A percentile compares a stretch with the other conserved stretches of the same genome.
Evolutionary conservation across 64 coral and sea anemone genomes (phyloP).

Genomic region (Catalaphyllia jardinei): DNA sequence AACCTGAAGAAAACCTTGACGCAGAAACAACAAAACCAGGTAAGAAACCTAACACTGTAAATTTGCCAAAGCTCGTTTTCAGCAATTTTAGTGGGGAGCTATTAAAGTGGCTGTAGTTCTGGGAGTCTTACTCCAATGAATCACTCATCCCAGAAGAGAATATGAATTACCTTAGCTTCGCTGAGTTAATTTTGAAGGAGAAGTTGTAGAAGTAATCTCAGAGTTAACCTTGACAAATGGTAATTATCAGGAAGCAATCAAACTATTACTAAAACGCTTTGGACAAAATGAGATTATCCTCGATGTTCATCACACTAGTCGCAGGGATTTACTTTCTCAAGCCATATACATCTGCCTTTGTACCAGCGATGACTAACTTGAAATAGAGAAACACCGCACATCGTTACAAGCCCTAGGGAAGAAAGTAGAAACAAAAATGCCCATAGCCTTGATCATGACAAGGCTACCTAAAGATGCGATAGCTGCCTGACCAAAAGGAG

Average conservation of each 20-base stretch:
- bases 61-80: constrained; percentile 1
- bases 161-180: constrained; percentile 15
- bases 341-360: background rate
- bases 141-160: background rate
- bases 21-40: background rate
- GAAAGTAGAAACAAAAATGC: background rate
- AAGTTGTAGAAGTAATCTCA: constrained; percentile 21
- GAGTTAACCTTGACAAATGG: constrained; percentile 14
- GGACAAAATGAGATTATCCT: background rate
- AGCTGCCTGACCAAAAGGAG: constrained; percentile 13
- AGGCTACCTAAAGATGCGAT: constrained; percentile 43
- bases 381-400: background rate
- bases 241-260: constrained; percentile 14
- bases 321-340: constrained; percentile 6
- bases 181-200: constrained; percentile 19
- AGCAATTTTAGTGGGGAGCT: constrained; percentile 11
- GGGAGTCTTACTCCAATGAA: background rate
- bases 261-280: background rate
- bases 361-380: background rate
- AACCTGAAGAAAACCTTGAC: background rate
- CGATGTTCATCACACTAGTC: background rate
- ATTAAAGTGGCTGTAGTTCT: constrained; percentile 5
- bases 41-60: constrained; percentile 4
- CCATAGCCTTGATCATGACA: constrained; percentile 19
- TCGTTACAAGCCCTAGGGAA: constrained; percentile 7